Conservation (phyloP, 92 coral and sea anemone species). For the Metridium senile region DNA sequence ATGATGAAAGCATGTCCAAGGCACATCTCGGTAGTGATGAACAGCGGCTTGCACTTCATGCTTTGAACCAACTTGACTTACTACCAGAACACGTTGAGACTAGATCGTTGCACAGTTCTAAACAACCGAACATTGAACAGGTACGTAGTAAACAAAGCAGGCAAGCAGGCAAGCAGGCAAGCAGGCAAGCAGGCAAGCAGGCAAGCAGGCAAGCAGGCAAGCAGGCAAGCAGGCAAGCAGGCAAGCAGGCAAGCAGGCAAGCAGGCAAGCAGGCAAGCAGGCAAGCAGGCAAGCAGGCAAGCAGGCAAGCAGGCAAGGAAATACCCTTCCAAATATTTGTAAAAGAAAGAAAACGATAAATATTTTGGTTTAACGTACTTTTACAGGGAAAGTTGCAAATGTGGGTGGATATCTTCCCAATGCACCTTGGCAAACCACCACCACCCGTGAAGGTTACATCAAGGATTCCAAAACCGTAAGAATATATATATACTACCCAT, state of each 20-base stretch:
- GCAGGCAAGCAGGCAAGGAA: too few species aligned
- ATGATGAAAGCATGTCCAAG: slow-evolving; percentile 54
- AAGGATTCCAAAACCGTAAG: slow-evolving; percentile 46
- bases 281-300: too few species aligned
- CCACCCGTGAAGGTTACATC: slow-evolving; percentile 47
- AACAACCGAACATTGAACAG: slow-evolving; percentile 87
- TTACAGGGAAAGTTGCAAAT: slow-evolving; percentile 63
- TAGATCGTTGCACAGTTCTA: slow-evolving; percentile 68
- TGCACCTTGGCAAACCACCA: slow-evolving; percentile 43
- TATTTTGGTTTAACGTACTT: neutral
- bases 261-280: too few species aligned
- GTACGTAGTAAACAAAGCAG: slow-evolving; percentile 19
- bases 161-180: too few species aligned
- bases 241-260: too few species aligned
- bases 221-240: too few species aligned
- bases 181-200: too few species aligned
- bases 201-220: too few species aligned
- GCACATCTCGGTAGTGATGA: slow-evolving; percentile 65
- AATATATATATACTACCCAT: neutral
- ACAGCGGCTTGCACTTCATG: slow-evolving; percentile 81
- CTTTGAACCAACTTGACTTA: slow-evolving; percentile 58
- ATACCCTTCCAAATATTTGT: neutral
- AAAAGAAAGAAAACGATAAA: neutral
- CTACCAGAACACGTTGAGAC: slow-evolving; percentile 94
- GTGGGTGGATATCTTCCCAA: slow-evolving; percentile 78